Evolutionary conservation across 2,888 invertebrate species (phyloP), one percentile per base, ranked within the genome.

Genomic region (Acanthosepion pharaonis): DNA sequence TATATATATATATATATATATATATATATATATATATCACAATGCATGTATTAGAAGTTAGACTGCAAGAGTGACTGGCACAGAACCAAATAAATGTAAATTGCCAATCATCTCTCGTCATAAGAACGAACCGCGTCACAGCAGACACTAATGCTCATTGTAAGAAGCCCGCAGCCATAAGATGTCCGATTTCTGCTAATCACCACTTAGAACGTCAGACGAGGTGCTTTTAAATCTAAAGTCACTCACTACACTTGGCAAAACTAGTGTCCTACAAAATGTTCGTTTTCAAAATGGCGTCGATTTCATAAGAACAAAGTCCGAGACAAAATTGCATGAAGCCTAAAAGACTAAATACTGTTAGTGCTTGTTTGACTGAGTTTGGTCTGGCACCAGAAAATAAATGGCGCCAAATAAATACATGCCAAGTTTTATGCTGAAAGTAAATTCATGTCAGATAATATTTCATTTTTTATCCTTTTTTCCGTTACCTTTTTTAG

Each of bases 281-380:
- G 78, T 78, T n/a, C 78, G 78, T 78, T 78, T 78, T n/a, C 33
- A 78, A 78, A 78, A 78, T 78, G 78, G 78, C 78, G 78, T n/a
- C 78, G 78, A 59, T 23, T 59, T 59, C 3, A 20, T 20, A 15
- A 33, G n/a, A 33, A 78, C 15, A 33, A 78, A n/a, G n/a, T 78
- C 78, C 11, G n/a, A 78, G 15, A n/a, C n/a, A n/a, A n/a, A 78
- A 78, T 78, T 78, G n/a, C 78, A 78, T n/a, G n/a, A 78, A 78
- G n/a, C n/a, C n/a, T n/a, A 9, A n/a, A n/a, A 78, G n/a, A 78
- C 15, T n/a, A 78, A 78, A 78, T 78, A 5, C n/a, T 3, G 5
- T 78, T 78, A n/a, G n/a, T n/a, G 59, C 15, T n/a, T 78, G n/a
- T 78, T 15, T 78, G n/a, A 78, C 33, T 78, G n/a, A 33, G 15